These are phyloP conservation scores for Tupaia chinensis DNA, from an alignment of 2,113 vertebrate genomes.

Conservation along the genomic window DNA sequence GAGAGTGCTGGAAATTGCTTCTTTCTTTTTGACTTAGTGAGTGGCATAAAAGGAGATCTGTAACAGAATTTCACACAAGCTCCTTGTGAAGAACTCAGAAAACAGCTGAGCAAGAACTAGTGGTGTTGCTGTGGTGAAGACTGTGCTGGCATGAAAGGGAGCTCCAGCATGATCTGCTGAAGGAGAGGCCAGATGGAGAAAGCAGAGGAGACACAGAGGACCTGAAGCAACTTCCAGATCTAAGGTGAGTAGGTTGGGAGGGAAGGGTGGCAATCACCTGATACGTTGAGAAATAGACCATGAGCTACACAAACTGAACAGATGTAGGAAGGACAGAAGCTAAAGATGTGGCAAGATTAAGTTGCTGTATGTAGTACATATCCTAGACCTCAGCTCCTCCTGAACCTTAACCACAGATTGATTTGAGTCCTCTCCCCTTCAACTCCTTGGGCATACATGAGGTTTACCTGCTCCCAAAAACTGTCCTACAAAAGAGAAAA, in stretches of 20 bases:
- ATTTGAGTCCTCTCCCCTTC: neutral
- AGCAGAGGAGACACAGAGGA: neutral
- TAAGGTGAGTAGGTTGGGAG: neutral
- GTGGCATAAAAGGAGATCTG: neutral
- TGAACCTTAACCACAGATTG: neutral
- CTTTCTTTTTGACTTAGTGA: neutral
- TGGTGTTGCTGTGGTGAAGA: neutral
- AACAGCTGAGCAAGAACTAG: neutral
- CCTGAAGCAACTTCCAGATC: neutral
- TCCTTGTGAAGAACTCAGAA: neutral
- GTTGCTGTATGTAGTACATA: neutral
- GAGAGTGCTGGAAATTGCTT: neutral
- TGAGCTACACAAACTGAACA: neutral
- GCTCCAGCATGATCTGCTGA: neutral
- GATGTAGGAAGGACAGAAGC: neutral
- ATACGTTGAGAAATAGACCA: neutral
- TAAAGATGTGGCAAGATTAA: neutral
- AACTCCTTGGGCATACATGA: neutral
- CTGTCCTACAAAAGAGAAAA: neutral
- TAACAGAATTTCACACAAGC: neutral
- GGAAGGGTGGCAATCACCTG: neutral
- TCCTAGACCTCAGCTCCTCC: neutral
- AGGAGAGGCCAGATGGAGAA: neutral
- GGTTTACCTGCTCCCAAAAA: neutral
- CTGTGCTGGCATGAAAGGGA: accelerated